Evolutionary conservation across 2,888 invertebrate species (phyloP).

Genomic region (Neelides folsomi): DNA sequence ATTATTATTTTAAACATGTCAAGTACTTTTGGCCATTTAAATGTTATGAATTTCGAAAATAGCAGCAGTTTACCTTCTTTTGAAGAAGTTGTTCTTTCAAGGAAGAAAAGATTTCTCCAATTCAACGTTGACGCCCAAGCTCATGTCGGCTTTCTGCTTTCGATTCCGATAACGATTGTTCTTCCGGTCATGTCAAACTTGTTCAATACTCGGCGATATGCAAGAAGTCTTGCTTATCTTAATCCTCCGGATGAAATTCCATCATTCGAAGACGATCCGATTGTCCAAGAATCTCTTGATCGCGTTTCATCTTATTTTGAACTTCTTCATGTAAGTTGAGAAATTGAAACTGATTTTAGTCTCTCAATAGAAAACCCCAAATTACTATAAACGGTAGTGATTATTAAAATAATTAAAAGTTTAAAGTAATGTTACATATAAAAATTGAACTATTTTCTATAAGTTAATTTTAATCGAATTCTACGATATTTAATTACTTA

Average conservation of each 20-base stretch:
- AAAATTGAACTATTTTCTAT: not conserved
- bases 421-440: slow-evolving; percentile 2
- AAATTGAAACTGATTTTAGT: too few relatives aligned
- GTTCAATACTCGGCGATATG: slow-evolving; percentile 19
- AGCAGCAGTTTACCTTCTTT: too few relatives aligned
- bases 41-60: too few relatives aligned
- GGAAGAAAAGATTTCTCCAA: slow-evolving; percentile 14
- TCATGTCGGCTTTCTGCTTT: slow-evolving; percentile 26
- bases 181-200: slow-evolving; percentile 27
- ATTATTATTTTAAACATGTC: too few relatives aligned
- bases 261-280: slow-evolving; percentile 16
- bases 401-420: too few relatives aligned
- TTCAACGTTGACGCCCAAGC: slow-evolving; percentile 20
- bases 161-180: slow-evolving; percentile 26
- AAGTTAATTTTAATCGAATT: not conserved
- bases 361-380: too few relatives aligned
- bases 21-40: too few relatives aligned
- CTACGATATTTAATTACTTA: too few relatives aligned
- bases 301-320: slow-evolving; percentile 26
- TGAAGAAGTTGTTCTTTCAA: too few relatives aligned
- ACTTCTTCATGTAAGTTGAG: slow-evolving; percentile 25
- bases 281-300: slow-evolving; percentile 20
- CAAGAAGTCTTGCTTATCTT: slow-evolving; percentile 11
- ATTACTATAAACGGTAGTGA: too few relatives aligned
- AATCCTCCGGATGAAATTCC: slow-evolving; percentile 1